phyloP scores from a whole-genome alignment of 1,140 invertebrate species.

The Drosophila virilis region DNA sequence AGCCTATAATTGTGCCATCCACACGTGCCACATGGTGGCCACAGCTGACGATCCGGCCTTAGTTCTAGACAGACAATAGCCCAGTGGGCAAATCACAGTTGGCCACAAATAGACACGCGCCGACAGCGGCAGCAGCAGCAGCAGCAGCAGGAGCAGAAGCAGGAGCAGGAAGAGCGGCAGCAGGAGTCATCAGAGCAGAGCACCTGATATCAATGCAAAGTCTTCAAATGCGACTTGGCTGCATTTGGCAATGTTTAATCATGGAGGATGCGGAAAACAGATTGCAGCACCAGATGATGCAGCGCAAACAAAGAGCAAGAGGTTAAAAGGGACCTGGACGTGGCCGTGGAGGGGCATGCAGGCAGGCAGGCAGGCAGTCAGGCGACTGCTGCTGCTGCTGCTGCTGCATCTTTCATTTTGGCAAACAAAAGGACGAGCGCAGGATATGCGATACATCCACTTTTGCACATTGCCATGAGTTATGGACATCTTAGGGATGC shows the following conservation, averaged over 20 bases:
- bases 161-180: slow-evolving; percentile 4
- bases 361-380: neutral
- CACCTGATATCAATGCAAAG: slow-evolving; percentile 59
- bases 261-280: slow-evolving; percentile 73
- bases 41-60: slow-evolving; percentile 58
- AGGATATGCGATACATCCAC: slow-evolving; percentile 81
- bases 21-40: slow-evolving; percentile 58
- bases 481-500: slow-evolving; percentile 68
- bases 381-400: neutral
- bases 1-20: slow-evolving; percentile 43
- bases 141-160: slow-evolving; percentile 5
- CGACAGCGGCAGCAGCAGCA: slow-evolving; percentile 6
- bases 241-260: slow-evolving; percentile 78
- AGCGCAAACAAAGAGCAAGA: slow-evolving; percentile 52
- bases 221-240: slow-evolving; percentile 20
- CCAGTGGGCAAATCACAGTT: slow-evolving; percentile 71
- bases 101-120: slow-evolving; percentile 72
- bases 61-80: slow-evolving; percentile 30
- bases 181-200: slow-evolving; percentile 7
- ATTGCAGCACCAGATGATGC: slow-evolving; percentile 78
- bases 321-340: slow-evolving; percentile 27
- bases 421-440: slow-evolving; percentile 62
- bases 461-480: slow-evolving; percentile 82
- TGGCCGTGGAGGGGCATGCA: slow-evolving; percentile 13
- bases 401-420: slow-evolving; percentile 49